These are phyloP conservation scores for Diacarnus erythraeanus DNA, from an alignment of 37 sponge, comb jelly and placozoan genomes.

Conservation along the genomic window DNA sequence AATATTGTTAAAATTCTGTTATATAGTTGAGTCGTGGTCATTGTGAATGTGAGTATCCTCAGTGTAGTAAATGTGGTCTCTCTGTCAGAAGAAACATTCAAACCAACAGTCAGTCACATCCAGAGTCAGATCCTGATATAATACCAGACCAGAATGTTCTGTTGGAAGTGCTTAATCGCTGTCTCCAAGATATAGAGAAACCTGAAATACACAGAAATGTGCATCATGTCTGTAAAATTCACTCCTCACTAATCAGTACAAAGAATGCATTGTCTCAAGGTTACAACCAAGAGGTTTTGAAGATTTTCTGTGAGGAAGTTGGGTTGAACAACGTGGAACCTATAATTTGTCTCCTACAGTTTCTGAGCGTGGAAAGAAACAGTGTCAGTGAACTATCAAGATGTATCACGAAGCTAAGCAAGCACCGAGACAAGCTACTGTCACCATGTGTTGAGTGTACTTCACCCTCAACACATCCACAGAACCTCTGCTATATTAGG, in stretches of 20 bases:
- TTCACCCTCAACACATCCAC: too few relatives aligned
- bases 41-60: neutral
- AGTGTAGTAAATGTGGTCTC: neutral
- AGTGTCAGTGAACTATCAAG: neutral
- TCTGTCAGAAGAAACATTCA: neutral
- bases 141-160: too few relatives aligned
- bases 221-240: neutral
- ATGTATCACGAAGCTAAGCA: neutral
- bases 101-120: too few relatives aligned
- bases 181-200: neutral
- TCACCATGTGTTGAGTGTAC: neutral
- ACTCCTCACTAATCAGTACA: neutral
- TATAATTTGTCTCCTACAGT: neutral
- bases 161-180: too few relatives aligned
- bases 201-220: neutral
- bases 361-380: neutral
- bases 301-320: neutral
- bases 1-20: too few relatives aligned
- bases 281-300: neutral
- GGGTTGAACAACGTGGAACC: neutral
- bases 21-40: too few relatives aligned
- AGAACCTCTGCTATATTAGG: too few relatives aligned
- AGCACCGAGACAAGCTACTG: too few relatives aligned
- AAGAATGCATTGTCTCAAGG: neutral
- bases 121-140: too few relatives aligned